A percentile compares a stretch with the other conserved stretches of the same genome.
Evolutionary conservation across 2,797 vertebrate genomes (phyloP).

Genomic region (Acestrorhynchus altus): DNA sequence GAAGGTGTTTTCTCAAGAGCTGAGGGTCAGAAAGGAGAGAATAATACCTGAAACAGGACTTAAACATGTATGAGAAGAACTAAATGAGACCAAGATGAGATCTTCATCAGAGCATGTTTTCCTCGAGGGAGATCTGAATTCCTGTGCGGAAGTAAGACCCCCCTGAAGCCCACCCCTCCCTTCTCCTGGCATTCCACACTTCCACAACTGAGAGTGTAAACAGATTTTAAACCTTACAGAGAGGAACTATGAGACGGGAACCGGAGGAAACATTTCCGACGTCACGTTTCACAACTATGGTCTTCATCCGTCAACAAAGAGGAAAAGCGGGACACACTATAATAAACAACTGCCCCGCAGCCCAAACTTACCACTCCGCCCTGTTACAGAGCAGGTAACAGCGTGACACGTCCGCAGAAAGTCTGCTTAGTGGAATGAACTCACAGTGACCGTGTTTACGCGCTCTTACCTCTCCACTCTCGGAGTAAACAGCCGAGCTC

Average conservation of each 20-base stretch:
- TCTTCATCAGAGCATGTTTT: too few relatives aligned
- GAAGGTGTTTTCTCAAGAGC: too few relatives aligned
- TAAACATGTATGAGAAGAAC: too few relatives aligned
- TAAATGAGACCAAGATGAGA: too few relatives aligned
- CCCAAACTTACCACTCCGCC: not conserved
- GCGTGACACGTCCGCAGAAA: not conserved
- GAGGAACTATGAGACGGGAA: not conserved
- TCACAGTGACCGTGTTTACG: not conserved
- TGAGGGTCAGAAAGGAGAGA: too few relatives aligned
- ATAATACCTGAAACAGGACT: too few relatives aligned
- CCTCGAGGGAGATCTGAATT: too few relatives aligned
- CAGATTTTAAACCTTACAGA: not conserved
- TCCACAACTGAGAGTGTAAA: not conserved
- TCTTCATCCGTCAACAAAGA: not conserved
- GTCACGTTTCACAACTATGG: not conserved
- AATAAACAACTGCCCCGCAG: conserved; percentile 10
- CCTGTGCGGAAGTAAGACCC: not conserved
- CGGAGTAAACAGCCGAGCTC: conserved; percentile 1
- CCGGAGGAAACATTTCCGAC: too few relatives aligned
- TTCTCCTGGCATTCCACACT: not conserved
- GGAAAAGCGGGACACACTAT: not conserved
- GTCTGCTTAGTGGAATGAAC: not conserved
- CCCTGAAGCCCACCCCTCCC: too few relatives aligned
- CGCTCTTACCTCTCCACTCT: conserved; percentile 40
- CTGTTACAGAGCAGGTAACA: not conserved